Evolutionary conservation across 2,888 invertebrate species (phyloP).

Genomic region (Caenorhabditis imperialis): DNA sequence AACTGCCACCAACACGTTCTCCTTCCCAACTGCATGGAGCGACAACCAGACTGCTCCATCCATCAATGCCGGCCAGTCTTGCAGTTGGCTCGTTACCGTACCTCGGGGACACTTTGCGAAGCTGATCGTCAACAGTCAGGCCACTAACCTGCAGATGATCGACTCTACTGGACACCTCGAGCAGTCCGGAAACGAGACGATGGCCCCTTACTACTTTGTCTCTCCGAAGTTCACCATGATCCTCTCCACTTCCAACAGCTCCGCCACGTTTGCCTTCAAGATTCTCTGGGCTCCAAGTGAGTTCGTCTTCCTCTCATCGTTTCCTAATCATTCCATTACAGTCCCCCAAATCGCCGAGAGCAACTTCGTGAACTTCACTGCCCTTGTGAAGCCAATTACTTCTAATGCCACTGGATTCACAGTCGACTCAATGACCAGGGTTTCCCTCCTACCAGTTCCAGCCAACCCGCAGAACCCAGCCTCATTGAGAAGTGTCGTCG

Average conservation of each 20-base stretch:
- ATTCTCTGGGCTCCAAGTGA: conserved; percentile 19
- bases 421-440: conserved; percentile 7
- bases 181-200: conserved; percentile 3
- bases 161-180: conserved; percentile 20
- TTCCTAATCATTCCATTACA: conserved; percentile 12
- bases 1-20: neutral
- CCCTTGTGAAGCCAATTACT: neutral
- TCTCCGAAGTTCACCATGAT: conserved; percentile 11
- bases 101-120: conserved; percentile 26
- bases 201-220: conserved; percentile 19
- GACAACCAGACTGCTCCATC: conserved; percentile 17
- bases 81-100: conserved; percentile 18
- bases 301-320: no score
- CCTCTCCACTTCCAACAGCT: neutral
- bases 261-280: conserved; percentile 18
- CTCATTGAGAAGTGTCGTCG: conserved; percentile 12
- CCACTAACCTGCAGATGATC: conserved; percentile 1
- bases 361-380: conserved; percentile 3
- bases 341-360: conserved; percentile 3
- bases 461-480: neutral
- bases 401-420: conserved; percentile 5
- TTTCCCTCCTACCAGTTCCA: conserved; percentile 19
- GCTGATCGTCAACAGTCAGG: conserved; percentile 12
- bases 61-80: neutral
- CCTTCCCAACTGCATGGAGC: conserved; percentile 1